Base-by-base conservation (phyloP, 2,888 invertebrate species). In the Lutraria lutraria region DNA sequence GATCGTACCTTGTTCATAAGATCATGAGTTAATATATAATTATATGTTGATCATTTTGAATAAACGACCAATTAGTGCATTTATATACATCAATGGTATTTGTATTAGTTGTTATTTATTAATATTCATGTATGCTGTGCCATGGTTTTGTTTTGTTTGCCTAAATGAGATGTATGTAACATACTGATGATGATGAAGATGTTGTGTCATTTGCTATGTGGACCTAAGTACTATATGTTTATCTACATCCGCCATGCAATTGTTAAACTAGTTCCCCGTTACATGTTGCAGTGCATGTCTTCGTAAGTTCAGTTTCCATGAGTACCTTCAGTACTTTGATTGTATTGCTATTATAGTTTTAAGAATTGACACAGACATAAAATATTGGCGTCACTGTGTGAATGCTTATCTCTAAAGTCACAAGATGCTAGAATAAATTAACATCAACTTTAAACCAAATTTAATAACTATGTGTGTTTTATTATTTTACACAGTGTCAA, bases 401-500 rank as follows among this genome's bases (percentile, higher is more conserved):
- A 68, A 68, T 68, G n/a, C n/a, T 1, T 68, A 68, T 68, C 63
- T 68, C 16, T 0, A 25, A 68, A 68, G 25, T 25, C 25, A 68
- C 31, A 76, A 34, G 34, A 31, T 15, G 76, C 31, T 76, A 31
- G 76, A 76, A 76, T 76, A 76, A 34, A 76, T 76, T 76, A 76
- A 76, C 76, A 34, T 76, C 6, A 34, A 76, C 76, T 34, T 29
- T 34, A 34, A 31, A 34, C 31, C 76, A 76, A 76, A 76, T 76
- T 31, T 13, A 31, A 31, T 76, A 31, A 31, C 31, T n/a, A 34
- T 76, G 34, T 34, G 34, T 34, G 34, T 76, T 76, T 76, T 76
- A 76, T 76, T 76, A 76, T 76, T 76, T 76, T 34, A 76, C 76
- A 31, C 29, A 76, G 76, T 76, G 76, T 76, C 76, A 19, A 76